Evolutionary conservation across 2,888 invertebrate species (phyloP).

Genomic region (Pterostichus madidus): DNA sequence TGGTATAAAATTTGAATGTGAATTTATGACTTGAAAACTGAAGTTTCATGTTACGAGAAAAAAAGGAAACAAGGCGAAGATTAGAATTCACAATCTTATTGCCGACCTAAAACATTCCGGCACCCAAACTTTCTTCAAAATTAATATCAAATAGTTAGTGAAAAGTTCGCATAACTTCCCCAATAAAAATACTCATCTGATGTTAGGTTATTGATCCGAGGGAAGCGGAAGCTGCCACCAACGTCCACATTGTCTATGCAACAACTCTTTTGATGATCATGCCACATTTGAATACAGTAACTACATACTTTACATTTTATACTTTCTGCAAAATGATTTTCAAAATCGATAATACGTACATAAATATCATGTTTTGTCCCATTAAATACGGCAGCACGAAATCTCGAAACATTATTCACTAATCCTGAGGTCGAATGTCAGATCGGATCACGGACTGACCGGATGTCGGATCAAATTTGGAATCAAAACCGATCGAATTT

Average conservation of each 20-base stretch:
- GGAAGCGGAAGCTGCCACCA: background rate
- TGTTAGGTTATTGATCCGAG: background rate
- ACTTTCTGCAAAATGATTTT: too few species aligned
- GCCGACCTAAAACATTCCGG: slow-evolving; percentile 27
- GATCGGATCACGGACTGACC: too few species aligned
- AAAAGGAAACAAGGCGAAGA: slow-evolving; percentile 7
- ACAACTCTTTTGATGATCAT: slow-evolving; percentile 17
- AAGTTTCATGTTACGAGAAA: background rate
- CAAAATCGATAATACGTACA: too few species aligned
- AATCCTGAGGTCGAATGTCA: too few species aligned
- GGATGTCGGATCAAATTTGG: too few species aligned
- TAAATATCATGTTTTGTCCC: too few species aligned
- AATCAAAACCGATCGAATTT: too few species aligned
- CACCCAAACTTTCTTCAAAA: slow-evolving; percentile 30
- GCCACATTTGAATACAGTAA: too few species aligned
- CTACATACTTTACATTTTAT: too few species aligned
- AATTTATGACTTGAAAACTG: slow-evolving; percentile 30
- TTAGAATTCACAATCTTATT: slow-evolving; percentile 46
- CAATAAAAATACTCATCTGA: slow-evolving; percentile 39
- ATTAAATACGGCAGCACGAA: too few species aligned
- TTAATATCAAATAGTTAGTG: slow-evolving; percentile 52
- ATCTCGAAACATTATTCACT: too few species aligned
- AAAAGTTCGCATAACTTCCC: slow-evolving; percentile 26
- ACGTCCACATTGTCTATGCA: background rate
- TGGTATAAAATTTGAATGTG: slow-evolving; percentile 13